These are phyloP conservation scores for Polyodon spathula DNA, from an alignment of 2,113 vertebrate genomes.

Conservation along the genomic window DNA sequence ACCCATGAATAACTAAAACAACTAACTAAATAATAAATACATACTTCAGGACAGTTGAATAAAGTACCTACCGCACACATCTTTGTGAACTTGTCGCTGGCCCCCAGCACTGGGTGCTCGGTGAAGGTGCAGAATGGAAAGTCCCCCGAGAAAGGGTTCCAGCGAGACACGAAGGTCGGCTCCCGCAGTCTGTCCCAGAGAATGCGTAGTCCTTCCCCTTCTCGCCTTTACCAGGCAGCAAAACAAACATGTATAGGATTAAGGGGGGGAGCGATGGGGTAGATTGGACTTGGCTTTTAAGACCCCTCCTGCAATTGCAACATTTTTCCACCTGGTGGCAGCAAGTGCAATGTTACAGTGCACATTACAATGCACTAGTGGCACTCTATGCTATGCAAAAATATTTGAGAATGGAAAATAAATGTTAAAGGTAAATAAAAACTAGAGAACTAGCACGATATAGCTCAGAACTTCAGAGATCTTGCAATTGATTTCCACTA, in stretches of 20 bases:
- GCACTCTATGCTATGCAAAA: no score
- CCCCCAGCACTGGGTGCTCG: slow-evolving; percentile 51
- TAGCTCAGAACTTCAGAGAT: no score
- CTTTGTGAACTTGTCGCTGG: slow-evolving; percentile 35
- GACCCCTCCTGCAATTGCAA: no score
- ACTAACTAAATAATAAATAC: not conserved
- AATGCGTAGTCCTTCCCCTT: slow-evolving; percentile 61
- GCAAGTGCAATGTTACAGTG: no score
- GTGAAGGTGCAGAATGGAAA: slow-evolving; percentile 61
- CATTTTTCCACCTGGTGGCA: no score
- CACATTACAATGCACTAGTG: no score
- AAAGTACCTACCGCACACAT: slow-evolving; percentile 54
- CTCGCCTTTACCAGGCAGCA: slow-evolving; percentile 45
- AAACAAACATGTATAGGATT: not conserved
- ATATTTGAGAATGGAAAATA: no score
- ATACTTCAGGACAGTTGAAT: not conserved
- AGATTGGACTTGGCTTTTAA: not conserved
- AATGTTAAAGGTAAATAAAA: no score
- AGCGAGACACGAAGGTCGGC: slow-evolving; percentile 51
- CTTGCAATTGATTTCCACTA: no score
- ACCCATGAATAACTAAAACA: no score
- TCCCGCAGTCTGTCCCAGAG: slow-evolving; percentile 57
- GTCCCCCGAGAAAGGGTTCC: slow-evolving; percentile 64
- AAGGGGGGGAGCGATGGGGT: no score
- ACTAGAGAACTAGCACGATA: no score